Percentiles rank a stretch among this genome's conserved stretches.
Evolutionary conservation across 2,888 invertebrate genomes (phyloP).

Genomic region (Drosophila bunnanda): DNA sequence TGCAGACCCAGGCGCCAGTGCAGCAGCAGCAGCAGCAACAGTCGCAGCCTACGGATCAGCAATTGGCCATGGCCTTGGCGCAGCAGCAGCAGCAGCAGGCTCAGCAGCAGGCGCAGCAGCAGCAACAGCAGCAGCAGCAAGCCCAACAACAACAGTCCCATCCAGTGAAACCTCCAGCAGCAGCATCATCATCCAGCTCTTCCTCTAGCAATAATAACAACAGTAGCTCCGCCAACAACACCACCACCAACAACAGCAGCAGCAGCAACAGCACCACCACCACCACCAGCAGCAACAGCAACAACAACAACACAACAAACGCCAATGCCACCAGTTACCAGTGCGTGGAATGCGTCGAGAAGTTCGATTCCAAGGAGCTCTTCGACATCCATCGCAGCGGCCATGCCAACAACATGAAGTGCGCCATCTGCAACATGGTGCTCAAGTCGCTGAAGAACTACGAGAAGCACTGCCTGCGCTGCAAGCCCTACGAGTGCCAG

Average conservation of each 20-base stretch:
- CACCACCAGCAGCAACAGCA: background rate
- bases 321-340: slow-evolving; percentile 73
- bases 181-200: slow-evolving; percentile 30
- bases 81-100: slow-evolving; percentile 54
- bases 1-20: slow-evolving; percentile 64
- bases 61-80: slow-evolving; percentile 39
- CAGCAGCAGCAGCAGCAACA: slow-evolving; percentile 48
- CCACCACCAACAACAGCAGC: slow-evolving; percentile 2
- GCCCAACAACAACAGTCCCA: slow-evolving; percentile 44
- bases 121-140: slow-evolving; percentile 48
- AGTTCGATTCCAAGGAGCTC: slow-evolving; percentile 83
- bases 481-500: slow-evolving; percentile 85
- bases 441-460: slow-evolving; percentile 84
- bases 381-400: slow-evolving; percentile 84
- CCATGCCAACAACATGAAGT: slow-evolving; percentile 85
- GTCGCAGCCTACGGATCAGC: slow-evolving; percentile 50
- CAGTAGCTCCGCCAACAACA: background rate
- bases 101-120: slow-evolving; percentile 40
- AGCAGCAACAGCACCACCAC: background rate
- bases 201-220: slow-evolving; percentile 29
- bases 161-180: slow-evolving; percentile 25
- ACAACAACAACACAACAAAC: slow-evolving; percentile 14
- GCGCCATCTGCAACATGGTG: slow-evolving; percentile 85
- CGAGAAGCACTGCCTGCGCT: slow-evolving; percentile 84
- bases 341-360: slow-evolving; percentile 83